Percentiles rank a stretch among this genome's conserved stretches.
phyloP scores from a whole-genome alignment of 1,140 invertebrate species.

The Atta texana region DNA sequence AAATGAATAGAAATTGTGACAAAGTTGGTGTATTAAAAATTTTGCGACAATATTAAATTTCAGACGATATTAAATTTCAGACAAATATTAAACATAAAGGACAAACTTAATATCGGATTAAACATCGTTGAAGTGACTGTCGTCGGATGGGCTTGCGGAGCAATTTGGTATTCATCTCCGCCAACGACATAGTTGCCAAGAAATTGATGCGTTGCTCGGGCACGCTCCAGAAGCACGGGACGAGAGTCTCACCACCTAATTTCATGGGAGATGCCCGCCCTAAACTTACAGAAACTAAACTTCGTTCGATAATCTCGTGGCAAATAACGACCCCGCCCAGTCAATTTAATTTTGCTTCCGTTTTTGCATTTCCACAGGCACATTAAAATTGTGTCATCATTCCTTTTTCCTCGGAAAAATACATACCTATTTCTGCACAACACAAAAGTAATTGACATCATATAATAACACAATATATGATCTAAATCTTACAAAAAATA shows the following conservation, averaged over 20 bases:
- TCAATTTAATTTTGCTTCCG: slow-evolving; percentile 38
- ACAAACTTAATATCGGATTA: slow-evolving; percentile 23
- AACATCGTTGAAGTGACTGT: neutral
- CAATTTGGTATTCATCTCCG: slow-evolving; percentile 48
- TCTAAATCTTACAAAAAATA: neutral
- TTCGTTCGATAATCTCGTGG: slow-evolving; percentile 28
- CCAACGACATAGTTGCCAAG: slow-evolving; percentile 34
- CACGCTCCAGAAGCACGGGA: slow-evolving; percentile 14
- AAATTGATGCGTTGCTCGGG: slow-evolving; percentile 48
- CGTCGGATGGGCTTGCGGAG: neutral
- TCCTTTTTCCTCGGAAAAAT: neutral
- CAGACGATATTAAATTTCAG: neutral
- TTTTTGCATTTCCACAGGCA: neutral
- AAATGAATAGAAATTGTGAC: neutral
- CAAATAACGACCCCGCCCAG: slow-evolving; percentile 36
- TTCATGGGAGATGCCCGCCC: slow-evolving; percentile 55
- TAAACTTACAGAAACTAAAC: slow-evolving; percentile 55
- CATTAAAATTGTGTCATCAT: slow-evolving; percentile 7
- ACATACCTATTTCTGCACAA: neutral
- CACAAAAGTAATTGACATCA: neutral
- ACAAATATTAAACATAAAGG: slow-evolving; percentile 1
- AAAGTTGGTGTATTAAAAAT: neutral
- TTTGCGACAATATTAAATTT: neutral
- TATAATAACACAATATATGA: neutral
- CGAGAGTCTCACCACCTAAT: slow-evolving; percentile 40